Conservation (phyloP, 2,888 invertebrate species). For the Lamproptera curius region DNA sequence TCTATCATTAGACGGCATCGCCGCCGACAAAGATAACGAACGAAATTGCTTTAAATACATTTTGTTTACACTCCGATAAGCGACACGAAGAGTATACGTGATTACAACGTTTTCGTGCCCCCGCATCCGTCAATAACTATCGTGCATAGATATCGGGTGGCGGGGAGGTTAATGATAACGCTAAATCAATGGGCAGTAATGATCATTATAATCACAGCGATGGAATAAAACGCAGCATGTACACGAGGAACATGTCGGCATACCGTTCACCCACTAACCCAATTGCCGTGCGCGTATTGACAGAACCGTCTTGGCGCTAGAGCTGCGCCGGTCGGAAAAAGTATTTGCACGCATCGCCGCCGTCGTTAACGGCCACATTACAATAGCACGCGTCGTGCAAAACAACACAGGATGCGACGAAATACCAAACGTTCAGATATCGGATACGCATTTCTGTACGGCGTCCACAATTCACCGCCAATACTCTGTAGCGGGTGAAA, state of each 20-base stretch:
- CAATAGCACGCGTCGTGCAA: not conserved
- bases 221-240: too few relatives aligned
- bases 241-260: constrained; percentile 34
- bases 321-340: constrained; percentile 50
- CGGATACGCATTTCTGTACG: constrained; percentile 1
- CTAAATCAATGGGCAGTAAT: constrained; percentile 14
- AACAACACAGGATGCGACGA: constrained; percentile 3
- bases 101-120: constrained; percentile 26
- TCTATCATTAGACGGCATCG: constrained; percentile 8
- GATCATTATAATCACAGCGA: too few relatives aligned
- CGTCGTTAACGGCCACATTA: constrained; percentile 26
- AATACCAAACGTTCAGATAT: not conserved
- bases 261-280: constrained; percentile 71
- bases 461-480: too few relatives aligned
- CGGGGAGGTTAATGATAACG: constrained; percentile 18
- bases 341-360: constrained; percentile 31
- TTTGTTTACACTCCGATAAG: constrained; percentile 47
- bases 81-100: constrained; percentile 46
- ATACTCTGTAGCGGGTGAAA: too few relatives aligned
- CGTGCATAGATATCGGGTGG: constrained; percentile 20
- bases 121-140: constrained; percentile 35
- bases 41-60: constrained; percentile 24
- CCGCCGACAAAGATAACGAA: constrained; percentile 17
- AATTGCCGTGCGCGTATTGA: constrained; percentile 68
- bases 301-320: constrained; percentile 69